phyloP scores from a whole-genome alignment of 2,888 invertebrate genomes.

The Idaea biselata region DNA sequence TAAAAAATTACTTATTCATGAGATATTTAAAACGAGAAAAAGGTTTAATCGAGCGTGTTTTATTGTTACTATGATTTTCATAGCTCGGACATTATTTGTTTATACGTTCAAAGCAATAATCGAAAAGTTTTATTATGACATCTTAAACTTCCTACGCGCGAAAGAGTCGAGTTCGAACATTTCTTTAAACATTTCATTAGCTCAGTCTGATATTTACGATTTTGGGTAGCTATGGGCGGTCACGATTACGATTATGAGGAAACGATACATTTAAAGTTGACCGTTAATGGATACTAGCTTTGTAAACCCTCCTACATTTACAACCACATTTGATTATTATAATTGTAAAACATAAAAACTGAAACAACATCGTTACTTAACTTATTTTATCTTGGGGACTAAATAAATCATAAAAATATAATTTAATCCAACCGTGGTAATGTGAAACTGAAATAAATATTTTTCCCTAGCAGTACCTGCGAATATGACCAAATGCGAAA shows the following conservation, averaged over 20 bases:
- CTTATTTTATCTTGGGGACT: slow-evolving; percentile 26
- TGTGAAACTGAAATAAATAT: slow-evolving; percentile 23
- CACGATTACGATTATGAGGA: slow-evolving; percentile 52
- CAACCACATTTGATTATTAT: slow-evolving; percentile 32
- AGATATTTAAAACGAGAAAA: too few relatives aligned
- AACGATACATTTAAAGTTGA: slow-evolving; percentile 41
- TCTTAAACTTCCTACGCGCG: slow-evolving; percentile 53
- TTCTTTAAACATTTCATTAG: slow-evolving; percentile 54
- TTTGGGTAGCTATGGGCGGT: slow-evolving; percentile 59
- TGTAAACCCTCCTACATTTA: slow-evolving; percentile 40
- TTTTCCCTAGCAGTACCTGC: too few relatives aligned
- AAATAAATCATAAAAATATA: slow-evolving; percentile 31
- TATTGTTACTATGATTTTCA: slow-evolving; percentile 21
- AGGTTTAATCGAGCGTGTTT: not conserved
- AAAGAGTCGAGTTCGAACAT: slow-evolving; percentile 33
- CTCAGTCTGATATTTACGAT: slow-evolving; percentile 49
- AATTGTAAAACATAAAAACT: slow-evolving; percentile 31
- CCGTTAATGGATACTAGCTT: slow-evolving; percentile 37
- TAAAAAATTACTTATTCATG: slow-evolving; percentile 2
- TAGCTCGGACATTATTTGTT: slow-evolving; percentile 38
- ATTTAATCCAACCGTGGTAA: slow-evolving; percentile 28
- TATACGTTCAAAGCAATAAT: slow-evolving; percentile 48
- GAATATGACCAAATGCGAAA: too few relatives aligned
- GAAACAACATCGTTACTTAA: slow-evolving; percentile 31
- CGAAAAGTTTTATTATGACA: slow-evolving; percentile 55